phyloP scores from a whole-genome alignment of 2,888 invertebrate genomes.

The Tenodera sinensis region DNA sequence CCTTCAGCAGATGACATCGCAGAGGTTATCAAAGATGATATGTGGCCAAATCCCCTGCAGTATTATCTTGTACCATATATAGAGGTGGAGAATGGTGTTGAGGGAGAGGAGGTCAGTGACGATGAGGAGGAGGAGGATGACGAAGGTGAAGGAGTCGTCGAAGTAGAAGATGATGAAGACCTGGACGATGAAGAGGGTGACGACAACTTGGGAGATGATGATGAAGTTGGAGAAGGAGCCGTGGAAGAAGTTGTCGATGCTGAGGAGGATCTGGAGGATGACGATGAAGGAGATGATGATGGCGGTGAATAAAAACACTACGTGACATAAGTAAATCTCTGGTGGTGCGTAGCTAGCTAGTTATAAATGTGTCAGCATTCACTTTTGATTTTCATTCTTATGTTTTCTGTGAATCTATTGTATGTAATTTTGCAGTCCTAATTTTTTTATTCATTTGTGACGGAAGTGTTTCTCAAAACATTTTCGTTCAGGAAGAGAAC shows the following conservation, averaged over 20 bases:
- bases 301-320: not conserved
- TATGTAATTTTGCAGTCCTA: not conserved
- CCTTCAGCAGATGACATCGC: constrained; percentile 82
- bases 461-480: not conserved
- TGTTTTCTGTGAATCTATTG: not conserved
- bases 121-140: constrained; percentile 28
- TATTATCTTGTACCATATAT: constrained; percentile 78
- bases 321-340: not conserved
- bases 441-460: not conserved
- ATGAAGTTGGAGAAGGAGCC: constrained; percentile 25
- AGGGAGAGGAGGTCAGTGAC: constrained; percentile 48
- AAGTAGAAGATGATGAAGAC: constrained; percentile 25
- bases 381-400: not conserved
- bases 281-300: not conserved
- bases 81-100: constrained; percentile 68
- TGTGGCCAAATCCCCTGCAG: constrained; percentile 82
- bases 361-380: not conserved
- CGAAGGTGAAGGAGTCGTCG: constrained; percentile 21
- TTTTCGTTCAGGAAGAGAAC: no score
- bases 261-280: constrained; percentile 30
- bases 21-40: constrained; percentile 80
- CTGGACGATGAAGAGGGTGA: constrained; percentile 27
- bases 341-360: not conserved
- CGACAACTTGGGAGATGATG: constrained; percentile 9
- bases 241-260: constrained; percentile 30